phyloP scores from a whole-genome alignment of 2,888 invertebrate species.

The Diogma glabrata region DNA sequence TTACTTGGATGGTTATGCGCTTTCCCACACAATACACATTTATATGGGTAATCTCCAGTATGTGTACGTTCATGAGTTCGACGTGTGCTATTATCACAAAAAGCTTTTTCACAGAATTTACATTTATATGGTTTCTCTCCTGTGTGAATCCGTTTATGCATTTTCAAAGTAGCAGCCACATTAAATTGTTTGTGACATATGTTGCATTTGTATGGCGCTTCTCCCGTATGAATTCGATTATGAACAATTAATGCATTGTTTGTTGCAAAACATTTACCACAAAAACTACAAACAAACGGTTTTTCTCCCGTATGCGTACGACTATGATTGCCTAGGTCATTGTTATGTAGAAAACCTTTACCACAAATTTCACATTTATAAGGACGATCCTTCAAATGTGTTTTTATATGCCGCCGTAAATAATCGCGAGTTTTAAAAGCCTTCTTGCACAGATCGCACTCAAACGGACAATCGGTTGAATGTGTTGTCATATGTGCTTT shows the following conservation, averaged over 20 bases:
- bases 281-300: constrained; percentile 6
- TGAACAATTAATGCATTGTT: not conserved
- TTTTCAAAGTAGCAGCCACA: not conserved
- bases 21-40: constrained; percentile 5
- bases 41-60: constrained; percentile 6
- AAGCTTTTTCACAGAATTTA: constrained; percentile 4
- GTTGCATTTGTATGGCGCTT: not conserved
- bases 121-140: constrained; percentile 4
- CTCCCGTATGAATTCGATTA: constrained; percentile 6
- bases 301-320: constrained; percentile 3
- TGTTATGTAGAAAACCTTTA: constrained; percentile 3
- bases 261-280: constrained; percentile 6
- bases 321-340: not conserved
- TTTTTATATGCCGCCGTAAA: constrained; percentile 3
- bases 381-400: constrained; percentile 4
- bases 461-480: constrained; percentile 1
- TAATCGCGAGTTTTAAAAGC: not conserved
- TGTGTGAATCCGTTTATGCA: not conserved
- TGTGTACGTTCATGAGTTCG: not conserved
- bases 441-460: constrained; percentile 7
- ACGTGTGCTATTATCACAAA: constrained; percentile 1
- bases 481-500: constrained; percentile 9
- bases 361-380: constrained; percentile 6
- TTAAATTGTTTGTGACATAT: constrained; percentile 4
- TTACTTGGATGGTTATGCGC: constrained; percentile 4